Percentiles rank a stretch among this genome's conserved stretches.
Conservation (phyloP, 37 sponge, comb jelly and placozoan species). For the Geodia barretti region DNA sequence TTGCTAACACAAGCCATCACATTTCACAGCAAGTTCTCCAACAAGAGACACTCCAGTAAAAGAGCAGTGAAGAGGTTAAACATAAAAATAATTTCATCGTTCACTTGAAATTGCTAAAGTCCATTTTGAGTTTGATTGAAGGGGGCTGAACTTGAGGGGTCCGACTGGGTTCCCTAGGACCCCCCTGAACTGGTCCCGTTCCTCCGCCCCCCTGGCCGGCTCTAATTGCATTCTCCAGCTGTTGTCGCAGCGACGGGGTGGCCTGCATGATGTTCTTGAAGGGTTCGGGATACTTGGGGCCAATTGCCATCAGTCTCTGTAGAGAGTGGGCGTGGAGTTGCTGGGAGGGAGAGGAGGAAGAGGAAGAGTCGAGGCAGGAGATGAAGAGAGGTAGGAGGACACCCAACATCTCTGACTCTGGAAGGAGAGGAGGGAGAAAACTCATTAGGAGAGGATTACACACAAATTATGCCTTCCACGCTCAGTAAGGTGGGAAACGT, state of each 20-base stretch:
- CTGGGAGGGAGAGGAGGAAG: slow-evolving; percentile 4
- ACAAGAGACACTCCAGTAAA: too few relatives aligned
- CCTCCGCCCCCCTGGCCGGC: background rate
- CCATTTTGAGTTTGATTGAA: slow-evolving; percentile 82
- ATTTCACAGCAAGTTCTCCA: too few relatives aligned
- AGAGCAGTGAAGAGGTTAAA: too few relatives aligned
- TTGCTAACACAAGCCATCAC: too few relatives aligned
- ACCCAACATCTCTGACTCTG: slow-evolving; percentile 60
- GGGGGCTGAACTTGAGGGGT: slow-evolving; percentile 21
- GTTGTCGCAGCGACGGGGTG: slow-evolving; percentile 54
- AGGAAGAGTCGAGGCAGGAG: slow-evolving; percentile 23
- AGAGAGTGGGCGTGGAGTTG: slow-evolving; percentile 52
- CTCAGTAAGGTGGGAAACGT: too few relatives aligned
- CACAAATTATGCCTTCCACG: too few relatives aligned
- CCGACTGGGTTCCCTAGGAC: background rate
- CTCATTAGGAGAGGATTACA: too few relatives aligned
- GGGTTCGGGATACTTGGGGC: slow-evolving; percentile 70
- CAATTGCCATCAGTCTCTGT: slow-evolving; percentile 62
- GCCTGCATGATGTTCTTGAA: slow-evolving; percentile 71
- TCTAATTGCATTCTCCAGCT: slow-evolving; percentile 74
- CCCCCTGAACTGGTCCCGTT: background rate
- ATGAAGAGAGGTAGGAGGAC: slow-evolving; percentile 64
- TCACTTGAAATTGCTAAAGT: slow-evolving; percentile 85
- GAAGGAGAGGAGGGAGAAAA: background rate
- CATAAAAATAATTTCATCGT: background rate